Conservation (phyloP, 1,140 invertebrate genomes). For the Papilio dardanus region DNA sequence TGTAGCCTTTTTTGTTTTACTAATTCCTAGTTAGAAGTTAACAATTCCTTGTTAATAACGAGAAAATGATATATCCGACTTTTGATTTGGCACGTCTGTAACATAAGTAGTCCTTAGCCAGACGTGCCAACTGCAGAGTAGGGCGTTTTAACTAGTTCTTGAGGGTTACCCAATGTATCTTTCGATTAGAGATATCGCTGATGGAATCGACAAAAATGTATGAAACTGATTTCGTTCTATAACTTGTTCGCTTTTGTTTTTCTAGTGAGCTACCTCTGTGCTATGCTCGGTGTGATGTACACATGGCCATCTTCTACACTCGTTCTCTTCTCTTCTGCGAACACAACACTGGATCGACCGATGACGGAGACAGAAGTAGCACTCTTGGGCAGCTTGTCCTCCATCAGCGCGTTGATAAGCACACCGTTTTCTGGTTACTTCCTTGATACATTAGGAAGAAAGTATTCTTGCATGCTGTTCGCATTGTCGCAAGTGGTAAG, state of each 20-base stretch:
- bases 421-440: constrained; percentile 39
- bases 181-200: too few relatives aligned
- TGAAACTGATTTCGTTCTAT: too few relatives aligned
- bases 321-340: constrained; percentile 38
- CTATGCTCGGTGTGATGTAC: constrained; percentile 39
- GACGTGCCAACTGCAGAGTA: neutral
- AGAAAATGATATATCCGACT: neutral
- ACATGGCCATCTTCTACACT: constrained; percentile 43
- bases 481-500: constrained; percentile 39
- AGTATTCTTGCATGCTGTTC: constrained; percentile 39
- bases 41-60: neutral
- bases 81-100: neutral
- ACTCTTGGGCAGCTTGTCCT: constrained; percentile 39
- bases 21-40: too few relatives aligned
- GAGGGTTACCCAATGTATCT: too few relatives aligned
- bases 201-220: too few relatives aligned
- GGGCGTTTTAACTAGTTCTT: neutral
- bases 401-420: constrained; percentile 40
- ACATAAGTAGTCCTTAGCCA: neutral
- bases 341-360: constrained; percentile 38
- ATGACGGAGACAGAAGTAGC: constrained; percentile 40
- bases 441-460: constrained; percentile 38
- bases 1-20: too few relatives aligned
- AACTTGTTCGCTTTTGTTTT: too few relatives aligned
- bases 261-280: constrained; percentile 26